Evolutionary conservation across 53 echinoderm and acorn worm genomes (phyloP).

Genomic region (Holothuria leucospilota): DNA sequence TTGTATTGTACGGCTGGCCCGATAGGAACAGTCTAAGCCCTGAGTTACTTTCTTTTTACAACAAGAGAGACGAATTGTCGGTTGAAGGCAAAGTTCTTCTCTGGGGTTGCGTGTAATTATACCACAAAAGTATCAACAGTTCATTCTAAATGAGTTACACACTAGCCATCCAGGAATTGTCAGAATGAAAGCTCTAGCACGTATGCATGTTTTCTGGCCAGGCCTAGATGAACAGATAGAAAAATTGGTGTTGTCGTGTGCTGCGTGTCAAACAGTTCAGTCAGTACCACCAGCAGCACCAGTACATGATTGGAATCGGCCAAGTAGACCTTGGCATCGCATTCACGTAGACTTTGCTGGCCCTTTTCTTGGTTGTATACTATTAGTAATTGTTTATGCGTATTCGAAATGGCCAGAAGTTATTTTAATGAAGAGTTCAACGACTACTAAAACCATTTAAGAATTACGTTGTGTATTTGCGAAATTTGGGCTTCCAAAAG

Average conservation of each 20-base stretch:
- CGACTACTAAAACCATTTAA: slow-evolving; percentile 22
- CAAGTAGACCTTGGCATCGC: slow-evolving; percentile 61
- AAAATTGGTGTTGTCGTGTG: slow-evolving; percentile 28
- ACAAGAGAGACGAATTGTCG: slow-evolving; percentile 50
- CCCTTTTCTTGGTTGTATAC: slow-evolving; percentile 63
- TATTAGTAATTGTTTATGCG: slow-evolving; percentile 59
- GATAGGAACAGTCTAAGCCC: neutral
- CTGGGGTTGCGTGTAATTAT: slow-evolving; percentile 66
- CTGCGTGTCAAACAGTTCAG: slow-evolving; percentile 37
- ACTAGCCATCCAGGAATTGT: slow-evolving; percentile 61
- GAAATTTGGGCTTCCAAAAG: slow-evolving; percentile 26
- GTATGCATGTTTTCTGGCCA: slow-evolving; percentile 66
- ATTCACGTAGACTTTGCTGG: slow-evolving; percentile 76
- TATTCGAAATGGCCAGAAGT: slow-evolving; percentile 73
- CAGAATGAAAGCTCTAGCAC: slow-evolving; percentile 52
- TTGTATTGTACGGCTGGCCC: slow-evolving; percentile 57
- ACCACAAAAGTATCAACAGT: slow-evolving; percentile 43
- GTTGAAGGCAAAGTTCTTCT: slow-evolving; percentile 61
- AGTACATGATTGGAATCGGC: slow-evolving; percentile 65
- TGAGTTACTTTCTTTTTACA: slow-evolving; percentile 43
- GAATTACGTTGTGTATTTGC: slow-evolving; percentile 31
- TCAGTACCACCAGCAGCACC: slow-evolving; percentile 54
- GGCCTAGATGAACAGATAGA: slow-evolving; percentile 63
- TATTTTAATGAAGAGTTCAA: slow-evolving; percentile 54
- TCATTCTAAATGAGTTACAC: slow-evolving; percentile 57